Conservation (phyloP, 2,797 vertebrate genomes). For the Gadopsis bispinosus region DNA sequence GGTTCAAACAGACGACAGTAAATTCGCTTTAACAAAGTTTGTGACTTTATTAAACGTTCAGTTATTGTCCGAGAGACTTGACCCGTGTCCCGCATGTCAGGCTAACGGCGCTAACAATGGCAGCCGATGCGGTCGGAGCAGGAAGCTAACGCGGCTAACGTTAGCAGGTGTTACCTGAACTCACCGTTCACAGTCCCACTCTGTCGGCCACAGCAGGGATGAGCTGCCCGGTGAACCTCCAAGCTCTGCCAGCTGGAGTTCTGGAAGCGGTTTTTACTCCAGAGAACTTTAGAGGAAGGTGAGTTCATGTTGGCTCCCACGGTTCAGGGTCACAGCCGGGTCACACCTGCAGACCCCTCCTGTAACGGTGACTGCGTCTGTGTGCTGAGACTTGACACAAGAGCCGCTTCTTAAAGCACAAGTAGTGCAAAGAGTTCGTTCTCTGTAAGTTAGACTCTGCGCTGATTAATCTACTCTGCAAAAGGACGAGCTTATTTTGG, state of each 20-base stretch:
- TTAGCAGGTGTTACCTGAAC: slow-evolving; percentile 18
- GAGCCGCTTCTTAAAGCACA: too few species aligned
- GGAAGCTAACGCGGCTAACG: slow-evolving; percentile 38
- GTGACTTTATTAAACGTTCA: rapidly evolving
- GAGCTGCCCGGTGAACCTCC: slow-evolving; percentile 79
- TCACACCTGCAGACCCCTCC: not conserved
- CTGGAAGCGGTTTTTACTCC: slow-evolving; percentile 66
- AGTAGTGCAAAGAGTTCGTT: too few species aligned
- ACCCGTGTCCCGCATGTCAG: not conserved
- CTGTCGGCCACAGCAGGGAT: slow-evolving; percentile 42
- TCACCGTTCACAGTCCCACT: rapidly evolving
- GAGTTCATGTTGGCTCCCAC: not conserved
- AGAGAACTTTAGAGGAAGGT: slow-evolving; percentile 67
- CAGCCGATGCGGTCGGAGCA: slow-evolving; percentile 4
- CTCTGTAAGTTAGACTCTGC: too few species aligned
- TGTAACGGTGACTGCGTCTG: not conserved
- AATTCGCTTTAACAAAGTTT: rapidly evolving
- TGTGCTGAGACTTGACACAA: too few species aligned
- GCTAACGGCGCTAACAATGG: not conserved
- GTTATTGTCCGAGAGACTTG: too few species aligned
- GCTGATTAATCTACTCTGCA: too few species aligned
- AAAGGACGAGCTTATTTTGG: too few species aligned
- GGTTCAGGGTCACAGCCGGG: too few species aligned
- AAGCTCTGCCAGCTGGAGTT: slow-evolving; percentile 65
- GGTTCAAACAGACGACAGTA: not conserved